These are phyloP conservation scores for Abrostola tripartita DNA, from an alignment of 2,888 invertebrate species.

Conservation along the genomic window DNA sequence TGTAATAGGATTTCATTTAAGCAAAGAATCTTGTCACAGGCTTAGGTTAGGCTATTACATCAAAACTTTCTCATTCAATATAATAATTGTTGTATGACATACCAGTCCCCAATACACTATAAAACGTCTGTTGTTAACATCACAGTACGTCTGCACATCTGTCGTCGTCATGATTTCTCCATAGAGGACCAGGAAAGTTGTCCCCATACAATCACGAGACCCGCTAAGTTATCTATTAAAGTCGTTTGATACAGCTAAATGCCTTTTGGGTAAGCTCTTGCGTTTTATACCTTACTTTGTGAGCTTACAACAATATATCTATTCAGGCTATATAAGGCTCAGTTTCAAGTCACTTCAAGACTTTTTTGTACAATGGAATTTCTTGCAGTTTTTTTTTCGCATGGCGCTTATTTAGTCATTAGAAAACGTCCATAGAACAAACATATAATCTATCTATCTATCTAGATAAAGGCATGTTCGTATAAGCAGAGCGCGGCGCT, in stretches of 20 bases:
- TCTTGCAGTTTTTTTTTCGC: no score
- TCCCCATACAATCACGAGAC: neutral
- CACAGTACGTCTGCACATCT: neutral
- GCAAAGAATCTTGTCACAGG: no score
- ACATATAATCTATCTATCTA: no score
- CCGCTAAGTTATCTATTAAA: slow-evolving; percentile 3
- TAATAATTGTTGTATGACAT: neutral
- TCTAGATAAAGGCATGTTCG: no score
- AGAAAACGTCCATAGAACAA: no score
- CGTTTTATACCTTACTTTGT: neutral
- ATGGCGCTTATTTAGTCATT: no score
- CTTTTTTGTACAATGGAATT: no score
- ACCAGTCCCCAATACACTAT: neutral
- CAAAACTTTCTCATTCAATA: neutral
- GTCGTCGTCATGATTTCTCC: slow-evolving; percentile 4
- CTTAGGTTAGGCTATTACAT: no score
- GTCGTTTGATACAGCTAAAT: neutral
- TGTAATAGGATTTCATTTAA: no score
- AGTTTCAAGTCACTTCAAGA: no score
- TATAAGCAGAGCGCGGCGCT: no score
- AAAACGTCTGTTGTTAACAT: neutral
- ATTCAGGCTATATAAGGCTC: no score
- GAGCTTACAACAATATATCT: neutral
- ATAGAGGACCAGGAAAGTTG: slow-evolving; percentile 4
- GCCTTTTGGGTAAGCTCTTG: neutral